Percentiles rank a stretch among this genome's conserved stretches.
phyloP scores from a whole-genome alignment of 1,140 invertebrate species.

The Scaptodrosophila lebanonensis region DNA sequence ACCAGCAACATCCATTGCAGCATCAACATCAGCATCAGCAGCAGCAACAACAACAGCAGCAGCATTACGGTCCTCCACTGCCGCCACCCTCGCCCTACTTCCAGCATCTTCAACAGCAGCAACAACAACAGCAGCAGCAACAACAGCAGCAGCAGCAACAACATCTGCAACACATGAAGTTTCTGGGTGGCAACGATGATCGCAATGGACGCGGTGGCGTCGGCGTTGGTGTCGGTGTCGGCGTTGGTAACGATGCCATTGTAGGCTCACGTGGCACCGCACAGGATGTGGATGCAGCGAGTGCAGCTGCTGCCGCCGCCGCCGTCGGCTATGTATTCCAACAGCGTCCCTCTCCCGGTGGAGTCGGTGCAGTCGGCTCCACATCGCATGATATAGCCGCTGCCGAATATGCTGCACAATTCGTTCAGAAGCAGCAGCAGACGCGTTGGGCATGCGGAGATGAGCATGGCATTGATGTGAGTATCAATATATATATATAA shows the following conservation, averaged over 20 bases:
- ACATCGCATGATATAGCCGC: constrained; percentile 61
- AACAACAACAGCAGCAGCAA: constrained; percentile 39
- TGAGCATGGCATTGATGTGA: constrained; percentile 75
- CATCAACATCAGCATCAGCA: constrained; percentile 15
- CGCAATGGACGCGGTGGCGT: constrained; percentile 70
- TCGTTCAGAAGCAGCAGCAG: constrained; percentile 70
- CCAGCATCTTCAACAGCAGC: constrained; percentile 37
- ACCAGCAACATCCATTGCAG: constrained; percentile 20
- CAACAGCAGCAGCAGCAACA: constrained; percentile 43
- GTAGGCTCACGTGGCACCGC: constrained; percentile 36
- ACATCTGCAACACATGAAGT: constrained; percentile 73
- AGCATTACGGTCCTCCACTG: constrained; percentile 30
- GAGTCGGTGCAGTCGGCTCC: constrained; percentile 36
- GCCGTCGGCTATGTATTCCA: constrained; percentile 72
- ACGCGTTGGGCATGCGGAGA: constrained; percentile 73
- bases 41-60: constrained; percentile 18
- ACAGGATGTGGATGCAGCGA: constrained; percentile 61
- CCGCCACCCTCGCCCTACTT: constrained; percentile 34
- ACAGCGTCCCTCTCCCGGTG: constrained; percentile 63
- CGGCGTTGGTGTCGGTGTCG: constrained; percentile 45
- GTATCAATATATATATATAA: constrained; percentile 29
- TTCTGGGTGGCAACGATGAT: constrained; percentile 75
- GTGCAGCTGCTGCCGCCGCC: constrained; percentile 60
- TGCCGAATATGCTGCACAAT: constrained; percentile 70
- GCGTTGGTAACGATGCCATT: constrained; percentile 38